Evolutionary conservation across 2,113 vertebrate genomes (phyloP).

Genomic region (Acrocephalus kingi): DNA sequence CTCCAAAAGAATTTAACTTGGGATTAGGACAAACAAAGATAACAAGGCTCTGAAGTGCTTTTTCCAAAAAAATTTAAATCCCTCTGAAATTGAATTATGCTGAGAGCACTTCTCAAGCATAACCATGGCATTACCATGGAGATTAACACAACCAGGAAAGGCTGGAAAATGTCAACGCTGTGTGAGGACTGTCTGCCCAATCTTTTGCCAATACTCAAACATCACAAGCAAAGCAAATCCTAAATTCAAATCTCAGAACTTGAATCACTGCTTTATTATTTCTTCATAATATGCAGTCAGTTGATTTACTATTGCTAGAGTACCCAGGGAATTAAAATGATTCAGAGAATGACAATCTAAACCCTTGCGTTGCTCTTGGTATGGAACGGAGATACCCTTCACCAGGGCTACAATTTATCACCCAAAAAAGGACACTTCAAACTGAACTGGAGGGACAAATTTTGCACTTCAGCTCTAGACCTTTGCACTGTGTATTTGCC

Average conservation of each 20-base stretch:
- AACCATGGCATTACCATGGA: conserved; percentile 31
- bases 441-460: background rate
- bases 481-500: background rate
- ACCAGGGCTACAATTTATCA: background rate
- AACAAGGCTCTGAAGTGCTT: background rate
- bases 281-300: background rate
- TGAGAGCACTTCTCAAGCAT: background rate
- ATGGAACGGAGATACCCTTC: background rate
- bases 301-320: background rate
- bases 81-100: background rate
- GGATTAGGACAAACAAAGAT: background rate
- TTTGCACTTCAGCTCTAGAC: background rate
- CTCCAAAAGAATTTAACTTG: conserved; percentile 6
- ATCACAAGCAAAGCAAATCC: background rate
- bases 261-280: background rate
- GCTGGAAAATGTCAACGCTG: background rate
- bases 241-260: background rate
- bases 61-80: background rate
- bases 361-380: background rate
- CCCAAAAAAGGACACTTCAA: background rate
- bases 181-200: background rate
- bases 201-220: background rate
- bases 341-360: background rate
- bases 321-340: background rate
- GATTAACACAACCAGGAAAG: conserved; percentile 16